phyloP scores from a whole-genome alignment of 2,888 invertebrate genomes.

The Chymomyza caudatula region DNA sequence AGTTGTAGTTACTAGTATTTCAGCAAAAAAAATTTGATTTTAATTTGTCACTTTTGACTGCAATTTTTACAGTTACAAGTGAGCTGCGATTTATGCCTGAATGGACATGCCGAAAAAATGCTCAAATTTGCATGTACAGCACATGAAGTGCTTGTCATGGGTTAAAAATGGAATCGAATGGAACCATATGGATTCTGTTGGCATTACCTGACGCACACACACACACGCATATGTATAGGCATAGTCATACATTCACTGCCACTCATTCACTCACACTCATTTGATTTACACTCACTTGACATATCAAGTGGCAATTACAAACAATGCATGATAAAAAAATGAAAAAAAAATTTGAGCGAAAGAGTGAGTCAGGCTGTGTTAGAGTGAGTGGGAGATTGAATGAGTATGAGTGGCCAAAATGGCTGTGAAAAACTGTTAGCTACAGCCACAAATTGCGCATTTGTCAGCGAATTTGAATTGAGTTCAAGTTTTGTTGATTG shows the following conservation, averaged over 20 bases:
- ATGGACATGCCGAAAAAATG: conserved; percentile 45
- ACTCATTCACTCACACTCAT: conserved; percentile 24
- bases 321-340: conserved; percentile 1
- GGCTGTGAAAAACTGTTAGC: not conserved
- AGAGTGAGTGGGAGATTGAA: not conserved
- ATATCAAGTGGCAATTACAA: conserved; percentile 53
- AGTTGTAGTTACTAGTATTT: not conserved
- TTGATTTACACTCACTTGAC: conserved; percentile 46
- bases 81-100: conserved; percentile 43
- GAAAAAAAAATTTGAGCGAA: too few relatives aligned
- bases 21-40: not conserved
- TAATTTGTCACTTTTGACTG: not conserved
- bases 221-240: not conserved
- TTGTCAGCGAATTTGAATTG: not conserved
- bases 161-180: not conserved
- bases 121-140: not conserved
- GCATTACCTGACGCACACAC: not conserved
- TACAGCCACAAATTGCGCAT: not conserved
- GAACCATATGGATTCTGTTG: not conserved
- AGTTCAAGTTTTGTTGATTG: not conserved
- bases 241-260: not conserved
- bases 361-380: not conserved
- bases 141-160: not conserved
- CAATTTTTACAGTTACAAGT: not conserved
- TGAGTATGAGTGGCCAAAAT: not conserved